phyloP scores from a whole-genome alignment of 2,888 invertebrate species.

The Thyatira batis region DNA sequence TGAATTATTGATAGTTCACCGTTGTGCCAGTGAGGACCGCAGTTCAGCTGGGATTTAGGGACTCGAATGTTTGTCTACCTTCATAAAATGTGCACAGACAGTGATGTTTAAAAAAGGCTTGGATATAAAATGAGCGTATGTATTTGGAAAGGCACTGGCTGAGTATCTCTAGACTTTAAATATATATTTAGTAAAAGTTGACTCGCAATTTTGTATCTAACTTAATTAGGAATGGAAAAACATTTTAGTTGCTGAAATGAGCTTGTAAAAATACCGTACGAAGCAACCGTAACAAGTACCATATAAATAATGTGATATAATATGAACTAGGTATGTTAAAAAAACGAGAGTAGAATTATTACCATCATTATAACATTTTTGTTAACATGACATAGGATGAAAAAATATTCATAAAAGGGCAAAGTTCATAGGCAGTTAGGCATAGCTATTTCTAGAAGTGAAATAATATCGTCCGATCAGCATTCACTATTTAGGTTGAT shows the following conservation, averaged over 20 bases:
- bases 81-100: constrained; percentile 1
- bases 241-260: too few species aligned
- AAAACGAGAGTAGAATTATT: too few species aligned
- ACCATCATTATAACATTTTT: too few species aligned
- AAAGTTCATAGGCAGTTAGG: background rate
- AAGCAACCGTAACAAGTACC: too few species aligned
- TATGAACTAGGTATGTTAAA: too few species aligned
- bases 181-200: background rate
- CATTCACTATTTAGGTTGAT: constrained; percentile 37
- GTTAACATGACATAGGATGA: too few species aligned
- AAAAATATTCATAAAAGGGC: background rate
- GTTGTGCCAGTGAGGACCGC: constrained; percentile 22
- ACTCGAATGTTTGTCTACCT: background rate
- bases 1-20: constrained; percentile 53
- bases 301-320: too few species aligned
- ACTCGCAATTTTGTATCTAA: background rate
- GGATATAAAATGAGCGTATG: background rate
- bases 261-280: too few species aligned
- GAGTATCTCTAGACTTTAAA: background rate
- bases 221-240: too few species aligned
- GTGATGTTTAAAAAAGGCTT: background rate
- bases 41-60: constrained; percentile 26
- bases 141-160: background rate
- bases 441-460: background rate
- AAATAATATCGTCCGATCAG: constrained; percentile 11